These are phyloP conservation scores for Helleia helle DNA, from an alignment of 2,888 invertebrate genomes.

Conservation along the genomic window DNA sequence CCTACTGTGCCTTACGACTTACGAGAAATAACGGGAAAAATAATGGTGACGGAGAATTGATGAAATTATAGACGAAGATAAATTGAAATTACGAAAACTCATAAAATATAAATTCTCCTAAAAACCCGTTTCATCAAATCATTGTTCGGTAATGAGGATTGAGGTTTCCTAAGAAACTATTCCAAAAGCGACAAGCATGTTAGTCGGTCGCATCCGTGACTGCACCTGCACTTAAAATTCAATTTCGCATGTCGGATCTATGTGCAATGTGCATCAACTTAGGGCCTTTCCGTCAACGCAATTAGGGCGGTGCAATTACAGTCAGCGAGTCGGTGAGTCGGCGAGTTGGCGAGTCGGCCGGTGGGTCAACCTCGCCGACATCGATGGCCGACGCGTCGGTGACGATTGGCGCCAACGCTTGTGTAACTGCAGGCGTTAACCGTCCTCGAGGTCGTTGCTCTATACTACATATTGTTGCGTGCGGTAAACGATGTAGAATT, in stretches of 20 bases:
- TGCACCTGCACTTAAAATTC: conserved; percentile 47
- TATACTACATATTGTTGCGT: conserved; percentile 17
- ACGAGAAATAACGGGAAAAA: no score
- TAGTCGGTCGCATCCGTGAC: conserved; percentile 43
- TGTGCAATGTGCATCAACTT: conserved; percentile 24
- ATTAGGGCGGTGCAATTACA: conserved; percentile 68
- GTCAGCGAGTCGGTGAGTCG: conserved; percentile 34
- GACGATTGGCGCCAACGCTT: conserved; percentile 63
- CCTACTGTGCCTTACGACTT: no score
- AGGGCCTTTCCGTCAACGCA: conserved; percentile 40
- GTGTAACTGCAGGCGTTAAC: no score
- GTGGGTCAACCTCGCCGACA: conserved; percentile 59
- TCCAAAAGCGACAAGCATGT: no score
- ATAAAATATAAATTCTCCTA: no score
- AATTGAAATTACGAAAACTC: no score
- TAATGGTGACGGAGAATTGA: no score
- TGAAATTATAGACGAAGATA: no score
- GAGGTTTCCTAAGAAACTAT: no score
- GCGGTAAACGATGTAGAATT: background rate
- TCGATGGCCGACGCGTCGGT: no score
- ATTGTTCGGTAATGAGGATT: no score
- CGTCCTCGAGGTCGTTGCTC: conserved; percentile 61
- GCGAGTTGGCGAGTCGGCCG: conserved; percentile 49
- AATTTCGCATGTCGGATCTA: conserved; percentile 52
- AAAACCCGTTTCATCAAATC: no score